Base-by-base conservation (phyloP, 2,888 invertebrate species). In the Nudaria mundana region DNA sequence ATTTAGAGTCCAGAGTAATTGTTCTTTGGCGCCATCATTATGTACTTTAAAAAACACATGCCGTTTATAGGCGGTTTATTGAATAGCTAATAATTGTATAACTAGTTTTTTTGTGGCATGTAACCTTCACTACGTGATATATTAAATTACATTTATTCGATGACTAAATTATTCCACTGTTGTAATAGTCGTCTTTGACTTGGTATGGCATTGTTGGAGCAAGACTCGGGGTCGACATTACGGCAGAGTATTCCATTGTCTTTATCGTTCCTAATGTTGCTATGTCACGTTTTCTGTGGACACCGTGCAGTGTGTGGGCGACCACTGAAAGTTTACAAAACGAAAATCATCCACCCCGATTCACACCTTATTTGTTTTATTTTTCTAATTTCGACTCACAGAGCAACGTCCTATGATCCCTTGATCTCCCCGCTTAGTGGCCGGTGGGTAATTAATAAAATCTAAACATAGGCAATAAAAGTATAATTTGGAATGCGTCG, bases 401-500 rank as follows among this genome's bases (percentile, higher is more conserved):
- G 50, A 52, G 49, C 54, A 57, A 55, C 40, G 46, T 36, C 45
- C 59, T 45, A 39, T 48, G 51, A 52, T 57, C 52, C 56, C 62
- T 64, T 58, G 55, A 59, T 59, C 59, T 65, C 49, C 40, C 52
- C 44, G 62, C 64, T 61, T 59, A 60, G 55, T 52, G 46, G 56
- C 63, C 48, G 49, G 47, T 42, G 52, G 61, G 70, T 76, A 81
- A 82, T 81, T 80, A 82, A 82, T 78, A 76, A 76, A 81, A 72
- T 73, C 74, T 76, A 76, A 80, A 75, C 66, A 76, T 62, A 60
- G 64, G 62, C 76, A 80, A 81, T 81, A 83, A 84, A 84, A 81
- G 72, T 67, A 74, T 77, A 70, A 71, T 63, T 65, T 45, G 81
- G 81, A 80, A 86, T 84, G 78, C 65, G 81, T 72, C 86, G 81